A percentile compares a stretch with the other conserved stretches of the same genome.
Conservation (phyloP, 2,113 vertebrate genomes). For the Numenius arquata region DNA sequence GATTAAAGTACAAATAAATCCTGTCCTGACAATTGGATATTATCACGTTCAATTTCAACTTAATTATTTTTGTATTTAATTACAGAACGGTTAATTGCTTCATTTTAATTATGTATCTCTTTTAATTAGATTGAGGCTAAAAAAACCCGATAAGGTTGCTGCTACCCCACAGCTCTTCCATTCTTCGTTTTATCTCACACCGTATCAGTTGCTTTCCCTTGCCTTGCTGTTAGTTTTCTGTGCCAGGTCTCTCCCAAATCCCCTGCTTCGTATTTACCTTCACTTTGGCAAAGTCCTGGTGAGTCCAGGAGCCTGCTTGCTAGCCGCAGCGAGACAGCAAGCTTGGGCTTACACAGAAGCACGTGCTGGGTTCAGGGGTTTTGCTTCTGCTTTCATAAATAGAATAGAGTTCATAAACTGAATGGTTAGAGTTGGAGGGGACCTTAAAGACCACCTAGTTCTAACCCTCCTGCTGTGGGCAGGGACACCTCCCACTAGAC, state of each 20-base stretch:
- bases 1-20: constrained; percentile 71
- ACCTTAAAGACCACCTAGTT: not conserved
- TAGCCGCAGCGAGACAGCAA: rapidly evolving
- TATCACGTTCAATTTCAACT: constrained; percentile 71
- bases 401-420: not conserved
- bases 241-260: not conserved
- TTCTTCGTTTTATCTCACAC: constrained; percentile 2
- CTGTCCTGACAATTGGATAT: constrained; percentile 66
- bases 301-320: not conserved
- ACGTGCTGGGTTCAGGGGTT: not conserved
- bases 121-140: constrained; percentile 62
- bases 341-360: not conserved
- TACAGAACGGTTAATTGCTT: constrained; percentile 72
- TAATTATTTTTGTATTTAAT: constrained; percentile 80
- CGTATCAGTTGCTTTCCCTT: not conserved
- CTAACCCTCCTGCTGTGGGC: not conserved
- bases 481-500: not conserved
- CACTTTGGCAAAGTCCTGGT: not conserved
- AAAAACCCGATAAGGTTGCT: constrained; percentile 20
- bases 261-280: not conserved
- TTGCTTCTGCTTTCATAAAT: not conserved
- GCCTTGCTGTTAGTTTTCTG: not conserved
- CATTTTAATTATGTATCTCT: constrained; percentile 69
- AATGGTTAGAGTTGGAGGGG: not conserved
- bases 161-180: not conserved